Evolutionary conservation across 2,888 invertebrate species (phyloP).

Genomic region (Eupithecia tripunctaria): DNA sequence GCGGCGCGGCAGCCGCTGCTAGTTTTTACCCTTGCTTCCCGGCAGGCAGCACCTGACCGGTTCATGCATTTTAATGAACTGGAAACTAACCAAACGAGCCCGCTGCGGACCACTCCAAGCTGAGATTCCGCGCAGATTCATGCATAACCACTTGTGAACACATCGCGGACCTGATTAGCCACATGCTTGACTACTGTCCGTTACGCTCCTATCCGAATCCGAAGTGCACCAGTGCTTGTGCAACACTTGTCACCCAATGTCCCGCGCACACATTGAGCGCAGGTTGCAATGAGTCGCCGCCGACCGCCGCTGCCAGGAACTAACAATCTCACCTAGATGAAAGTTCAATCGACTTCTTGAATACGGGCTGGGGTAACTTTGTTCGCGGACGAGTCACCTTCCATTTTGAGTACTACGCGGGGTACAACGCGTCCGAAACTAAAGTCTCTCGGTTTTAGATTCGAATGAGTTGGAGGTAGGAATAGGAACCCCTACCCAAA

Average conservation of each 20-base stretch:
- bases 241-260: background rate
- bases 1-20: constrained; percentile 5
- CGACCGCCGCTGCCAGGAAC: too few relatives aligned
- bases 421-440: too few relatives aligned
- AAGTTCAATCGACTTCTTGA: too few relatives aligned
- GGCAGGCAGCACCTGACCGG: constrained; percentile 37
- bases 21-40: constrained; percentile 54
- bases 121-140: constrained; percentile 16
- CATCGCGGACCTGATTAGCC: background rate
- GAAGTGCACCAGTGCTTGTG: background rate
- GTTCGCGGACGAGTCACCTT: too few relatives aligned
- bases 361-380: too few relatives aligned
- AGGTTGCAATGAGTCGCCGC: too few relatives aligned
- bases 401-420: too few relatives aligned
- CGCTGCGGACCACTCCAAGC: constrained; percentile 1
- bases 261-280: too few relatives aligned
- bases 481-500: too few relatives aligned
- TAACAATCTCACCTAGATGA: too few relatives aligned
- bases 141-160: constrained; percentile 20
- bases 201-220: background rate
- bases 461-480: too few relatives aligned
- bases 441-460: too few relatives aligned
- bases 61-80: constrained; percentile 43
- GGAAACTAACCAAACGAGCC: constrained; percentile 14
- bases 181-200: background rate